Base-by-base conservation (phyloP, 2,888 invertebrate species). In the Eumacrocentrus americanus region DNA sequence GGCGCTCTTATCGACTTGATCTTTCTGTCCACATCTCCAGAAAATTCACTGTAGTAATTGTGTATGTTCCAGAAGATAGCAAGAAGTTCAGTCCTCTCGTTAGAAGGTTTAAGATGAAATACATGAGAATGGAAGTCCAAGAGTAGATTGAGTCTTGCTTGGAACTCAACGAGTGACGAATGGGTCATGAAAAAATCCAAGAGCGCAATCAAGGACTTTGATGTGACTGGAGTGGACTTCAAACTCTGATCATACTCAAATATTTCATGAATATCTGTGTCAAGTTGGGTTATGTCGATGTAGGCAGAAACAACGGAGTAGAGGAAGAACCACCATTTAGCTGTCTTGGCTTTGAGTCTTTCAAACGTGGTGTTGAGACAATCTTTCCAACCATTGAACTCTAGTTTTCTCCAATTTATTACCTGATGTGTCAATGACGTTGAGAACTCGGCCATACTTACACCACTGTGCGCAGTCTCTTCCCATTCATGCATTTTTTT, bases 401-500 rank as follows among this genome's bases (percentile, higher is more conserved):
- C 98, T 22, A 95, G 79, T 77, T 92, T 92, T 60, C 98, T 87
- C 97, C 97, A 99, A 51, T 88, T 85, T 47, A 97, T 89, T 51
- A 99, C 91, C 74, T 92, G 89, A 63, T 89, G 87, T 0, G 92
- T 91, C 1, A 98, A 83, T 23, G 86, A 85, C 23, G 87, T 80
- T n/a, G 93, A 87, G 61, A 91, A 85, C 0, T 87, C 84, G 0
- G 87, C 85, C 72, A 99, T 82, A 65, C 93, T 93, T 61, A 97
- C 94, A 4, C 90, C 91, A 66, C 86, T 88, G 72, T 94, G 94
- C 0, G 97, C 95, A 68, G 92, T 91, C 70, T 90, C 89, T 78
- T 98, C 94, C 98, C 97, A 98, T 72, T 95, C 91, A 66, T 95
- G 88, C 52, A 92, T 84, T 72, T 92, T 91, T 63, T 90, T 89